These are phyloP conservation scores for Lemur catta DNA, from an alignment of 2,797 vertebrate genomes.

Conservation along the genomic window DNA sequence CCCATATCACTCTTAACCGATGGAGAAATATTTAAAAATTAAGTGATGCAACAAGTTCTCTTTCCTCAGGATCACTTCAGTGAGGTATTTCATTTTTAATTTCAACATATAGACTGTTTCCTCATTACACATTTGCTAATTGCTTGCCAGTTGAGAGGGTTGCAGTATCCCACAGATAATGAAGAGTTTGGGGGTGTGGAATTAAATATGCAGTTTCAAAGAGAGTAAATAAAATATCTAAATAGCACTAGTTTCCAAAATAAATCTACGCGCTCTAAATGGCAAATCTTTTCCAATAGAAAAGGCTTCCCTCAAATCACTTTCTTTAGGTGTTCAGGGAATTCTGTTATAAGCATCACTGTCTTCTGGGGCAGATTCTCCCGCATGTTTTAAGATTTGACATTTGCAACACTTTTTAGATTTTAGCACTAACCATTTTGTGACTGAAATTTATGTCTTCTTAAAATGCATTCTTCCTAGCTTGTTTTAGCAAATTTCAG, in stretches of 20 bases:
- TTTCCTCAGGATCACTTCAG: neutral
- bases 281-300: neutral
- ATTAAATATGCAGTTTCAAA: neutral
- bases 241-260: neutral
- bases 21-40: neutral
- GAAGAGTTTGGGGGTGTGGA: neutral
- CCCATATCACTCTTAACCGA: neutral
- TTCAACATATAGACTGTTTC: neutral
- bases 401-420: neutral
- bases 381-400: neutral
- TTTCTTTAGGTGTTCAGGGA: neutral
- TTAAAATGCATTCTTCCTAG: neutral
- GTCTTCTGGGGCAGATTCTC: neutral
- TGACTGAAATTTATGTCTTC: neutral
- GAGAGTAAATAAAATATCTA: neutral
- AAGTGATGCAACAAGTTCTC: neutral
- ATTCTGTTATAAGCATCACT: neutral
- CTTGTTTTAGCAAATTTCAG: constrained; percentile 11
- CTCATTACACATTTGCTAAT: neutral
- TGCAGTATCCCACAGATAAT: neutral
- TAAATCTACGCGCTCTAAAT: neutral
- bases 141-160: neutral
- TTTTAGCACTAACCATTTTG: neutral
- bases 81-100: neutral
- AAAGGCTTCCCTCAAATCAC: neutral